Base-by-base conservation (phyloP, 2,888 invertebrate genomes). In the Syritta pipiens region DNA sequence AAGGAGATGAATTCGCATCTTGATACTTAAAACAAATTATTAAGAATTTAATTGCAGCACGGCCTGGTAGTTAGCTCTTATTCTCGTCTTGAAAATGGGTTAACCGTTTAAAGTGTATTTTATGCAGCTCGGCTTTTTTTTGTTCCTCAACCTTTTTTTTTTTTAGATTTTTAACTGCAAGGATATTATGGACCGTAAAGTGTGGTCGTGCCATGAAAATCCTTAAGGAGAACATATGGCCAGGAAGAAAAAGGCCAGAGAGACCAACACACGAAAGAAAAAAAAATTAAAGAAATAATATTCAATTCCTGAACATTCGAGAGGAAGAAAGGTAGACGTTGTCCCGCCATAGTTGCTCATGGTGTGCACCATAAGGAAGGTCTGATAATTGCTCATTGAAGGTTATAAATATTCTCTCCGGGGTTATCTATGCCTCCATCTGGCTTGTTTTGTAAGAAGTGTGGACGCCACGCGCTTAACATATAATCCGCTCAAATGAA, bases 321-420 rank as follows among this genome's bases (percentile, higher is more conserved):
- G 74, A 79, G 67, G 68, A 74, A 74, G 74, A 79, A 68, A 74
- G 67, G 67, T 62, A 48, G 55, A 46, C 12, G 63, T 48, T 44
- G 55, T 60, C 60, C 44, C 49, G 49, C 46, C 48, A 75, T 68
- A 62, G 55, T 68, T 62, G n/a, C n/a, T n/a, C n/a, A n/a, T n/a
- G 62, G 44, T 68, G 63, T 37, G 67, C 57, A 37, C 79, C 79
- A 79, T 74, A 79, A 79, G 79, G 74, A 79, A 74, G 79, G 74
- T 74, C 67, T 68, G 79, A 79, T 79, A 79, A 79, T 79, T 79
- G 79, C 46, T 74, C 79, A 79, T 62, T 79, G 79, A 79, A 79
- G 79, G 79, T 74, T 79, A 68, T 79, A 79, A 79, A 74, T 79
- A 79, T 79, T 67, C 79, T 68, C 55, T 44, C 48, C 30, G 32